Percentiles rank a stretch among this genome's conserved stretches.
Evolutionary conservation across 53 echinoderm and acorn worm species (phyloP).

Genomic region (Stichopus horrens): DNA sequence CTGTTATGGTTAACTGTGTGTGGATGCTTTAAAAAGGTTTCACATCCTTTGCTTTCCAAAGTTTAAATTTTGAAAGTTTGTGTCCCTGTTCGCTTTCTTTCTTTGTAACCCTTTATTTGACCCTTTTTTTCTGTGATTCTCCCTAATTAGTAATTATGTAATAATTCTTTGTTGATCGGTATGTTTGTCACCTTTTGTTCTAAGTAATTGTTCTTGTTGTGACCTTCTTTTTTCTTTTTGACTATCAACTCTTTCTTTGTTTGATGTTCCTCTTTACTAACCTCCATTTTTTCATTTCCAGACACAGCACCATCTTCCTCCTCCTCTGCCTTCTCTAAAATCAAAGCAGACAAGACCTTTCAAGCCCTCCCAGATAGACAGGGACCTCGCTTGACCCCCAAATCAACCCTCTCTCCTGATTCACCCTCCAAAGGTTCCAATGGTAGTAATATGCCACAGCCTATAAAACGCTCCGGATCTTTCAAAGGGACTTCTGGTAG

Average conservation of each 20-base stretch:
- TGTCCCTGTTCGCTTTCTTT: too few species aligned
- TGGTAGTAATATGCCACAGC: not conserved
- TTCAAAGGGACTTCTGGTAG: conserved; percentile 29
- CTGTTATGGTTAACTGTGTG: too few species aligned
- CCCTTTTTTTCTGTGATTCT: too few species aligned
- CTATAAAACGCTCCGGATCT: conserved; percentile 45
- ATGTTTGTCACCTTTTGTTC: not conserved
- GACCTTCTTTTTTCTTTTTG: not conserved
- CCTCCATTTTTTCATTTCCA: conserved; percentile 11
- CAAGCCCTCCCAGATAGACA: conserved; percentile 47
- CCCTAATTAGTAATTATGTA: too few species aligned
- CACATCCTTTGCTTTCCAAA: too few species aligned
- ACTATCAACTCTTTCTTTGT: not conserved
- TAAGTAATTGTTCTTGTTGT: conserved; percentile 9
- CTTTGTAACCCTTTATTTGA: too few species aligned
- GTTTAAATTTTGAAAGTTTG: too few species aligned
- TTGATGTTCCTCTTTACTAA: conserved; percentile 4
- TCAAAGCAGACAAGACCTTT: conserved; percentile 48
- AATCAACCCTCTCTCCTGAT: conserved; percentile 36
- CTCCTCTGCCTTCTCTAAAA: conserved; percentile 34
- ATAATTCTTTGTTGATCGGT: not conserved
- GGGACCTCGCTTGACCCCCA: conserved; percentile 41
- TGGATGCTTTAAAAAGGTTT: too few species aligned
- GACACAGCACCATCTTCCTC: conserved; percentile 23
- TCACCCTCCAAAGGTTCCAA: conserved; percentile 32